Base-by-base conservation (phyloP, 2,797 vertebrate species). In the Epinephelus malabaricus region DNA sequence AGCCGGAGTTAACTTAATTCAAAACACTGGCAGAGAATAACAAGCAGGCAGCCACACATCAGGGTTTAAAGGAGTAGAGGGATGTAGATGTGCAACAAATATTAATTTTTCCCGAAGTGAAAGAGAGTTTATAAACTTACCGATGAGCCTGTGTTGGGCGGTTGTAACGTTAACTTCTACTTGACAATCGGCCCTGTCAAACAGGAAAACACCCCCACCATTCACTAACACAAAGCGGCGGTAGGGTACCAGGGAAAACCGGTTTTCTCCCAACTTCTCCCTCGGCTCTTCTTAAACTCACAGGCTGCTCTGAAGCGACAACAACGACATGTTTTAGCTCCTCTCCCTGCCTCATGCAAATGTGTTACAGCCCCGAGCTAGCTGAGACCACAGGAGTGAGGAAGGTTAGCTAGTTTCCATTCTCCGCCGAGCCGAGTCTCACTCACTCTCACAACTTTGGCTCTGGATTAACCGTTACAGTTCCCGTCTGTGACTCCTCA, bases 81-180 rank as follows among this genome's bases (percentile, higher is more conserved):
- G 2, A n/a, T 58, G 50, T 19, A 11, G n/a, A 69, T 53, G 2
- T 51, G 7, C 19, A 27, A 56, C 34, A 40, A 6, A 40, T 0
- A 13, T 10, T 15, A 0, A 1, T 6, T 21, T 21, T 30, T 11
- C 0, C 2, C 17, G 53, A 7, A 18, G 6, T 34, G 4, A 47
- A 73, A 38, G 43, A 54, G 30, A 6, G 54, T 60, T 71, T 1
- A 34, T 27, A 65, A 21, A 93, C 92, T 89, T 72, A 93, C 93
- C 86, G 34, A 50, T 21, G 62, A 69, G 79, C 21, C 59, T 9
- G 60, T 38, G 50, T 54, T 38, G 8, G 12, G 60, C 62, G 0
- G 76, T 43, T 61, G 70, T 25, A n/a, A 19, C 15, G 60, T 27
- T 65, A 56, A 76, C 75, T 72, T 80, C 47, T 88, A 53, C 46